Conservation (phyloP, 1,140 invertebrate species). For the Pseudomyrmex gracilis region DNA sequence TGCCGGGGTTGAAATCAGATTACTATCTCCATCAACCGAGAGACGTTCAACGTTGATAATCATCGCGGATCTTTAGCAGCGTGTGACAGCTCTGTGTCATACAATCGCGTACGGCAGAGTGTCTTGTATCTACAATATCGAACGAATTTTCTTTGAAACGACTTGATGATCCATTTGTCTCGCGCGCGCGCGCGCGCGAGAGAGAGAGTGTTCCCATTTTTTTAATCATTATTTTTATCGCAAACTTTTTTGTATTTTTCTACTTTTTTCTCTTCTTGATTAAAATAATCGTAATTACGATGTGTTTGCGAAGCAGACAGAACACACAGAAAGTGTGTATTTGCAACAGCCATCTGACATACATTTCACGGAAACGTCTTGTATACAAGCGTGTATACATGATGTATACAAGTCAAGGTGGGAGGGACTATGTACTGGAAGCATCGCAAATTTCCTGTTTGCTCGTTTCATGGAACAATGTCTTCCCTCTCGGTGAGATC, state of each 20-base stretch:
- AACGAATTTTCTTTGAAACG: not conserved
- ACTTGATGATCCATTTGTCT: not conserved
- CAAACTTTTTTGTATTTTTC: not conserved
- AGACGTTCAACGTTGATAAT: constrained; percentile 46
- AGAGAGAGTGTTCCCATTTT: too few relatives aligned
- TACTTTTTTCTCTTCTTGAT: not conserved
- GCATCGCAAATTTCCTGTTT: constrained; percentile 76
- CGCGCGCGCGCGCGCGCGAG: too few relatives aligned
- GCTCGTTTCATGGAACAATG: constrained; percentile 71
- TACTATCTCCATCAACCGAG: constrained; percentile 54
- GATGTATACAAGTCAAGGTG: not conserved
- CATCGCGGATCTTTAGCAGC: not conserved
- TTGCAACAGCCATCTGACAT: not conserved
- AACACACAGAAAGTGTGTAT: not conserved
- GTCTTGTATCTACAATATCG: not conserved
- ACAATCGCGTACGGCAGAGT: not conserved
- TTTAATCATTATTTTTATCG: too few relatives aligned
- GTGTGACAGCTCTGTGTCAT: not conserved
- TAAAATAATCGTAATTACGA: not conserved
- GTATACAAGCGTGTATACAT: not conserved
- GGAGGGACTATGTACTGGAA: constrained; percentile 67
- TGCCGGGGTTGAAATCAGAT: constrained; percentile 58
- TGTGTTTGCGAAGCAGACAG: not conserved
- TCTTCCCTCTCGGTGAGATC: constrained; percentile 71
- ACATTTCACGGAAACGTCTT: not conserved